Base-by-base conservation (phyloP, 2,888 invertebrate species). In the Mythimna vitellina region DNA sequence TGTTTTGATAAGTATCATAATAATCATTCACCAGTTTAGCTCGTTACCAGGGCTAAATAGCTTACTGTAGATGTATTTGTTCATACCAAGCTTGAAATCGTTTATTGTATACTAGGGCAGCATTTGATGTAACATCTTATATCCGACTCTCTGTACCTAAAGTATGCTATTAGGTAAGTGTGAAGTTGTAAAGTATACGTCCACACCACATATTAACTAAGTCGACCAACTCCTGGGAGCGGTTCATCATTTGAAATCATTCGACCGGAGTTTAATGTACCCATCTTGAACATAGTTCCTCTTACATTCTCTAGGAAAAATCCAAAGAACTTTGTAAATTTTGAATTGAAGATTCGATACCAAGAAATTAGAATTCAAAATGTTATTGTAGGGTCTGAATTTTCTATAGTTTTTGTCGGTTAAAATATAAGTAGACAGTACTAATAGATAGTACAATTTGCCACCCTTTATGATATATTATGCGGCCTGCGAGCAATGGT, bases 241-340 rank as follows among this genome's bases (percentile, higher is more conserved):
- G 10, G 61, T 69, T 69, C 70, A 69, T 77, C 12, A 25, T 73
- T 53, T 58, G 54, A 77, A 74, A 42, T 61, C 49, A 61, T 69
- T 56, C n/a, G 38, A 62, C 77, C 61, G 25, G 12, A 56, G n/a
- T 57, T 69, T 62, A 56, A 68, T 46, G 61, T 38, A 38, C 10
- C 38, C n/a, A 56, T 68, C 76, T 61, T 25, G 25, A 62, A 61
- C 51, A 38, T 67, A 54, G 68, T 67, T 74, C 14, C 22, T 51
- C 32, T n/a, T 9, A 10, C n/a, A 58, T 76, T 73, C 25, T 58
- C 25, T 35, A 58, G 46, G 25, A 76, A 64, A 76, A 76, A 67
- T 35, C 65, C n/a, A 53, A 42, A 25, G 25, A 73, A 58, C 38
- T 46, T 73, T 38, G 32, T 57, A n/a, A 20, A 32, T 57, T 57